These are phyloP conservation scores for Syngnathus typhle DNA, from an alignment of 2,113 vertebrate species.

Conservation along the genomic window DNA sequence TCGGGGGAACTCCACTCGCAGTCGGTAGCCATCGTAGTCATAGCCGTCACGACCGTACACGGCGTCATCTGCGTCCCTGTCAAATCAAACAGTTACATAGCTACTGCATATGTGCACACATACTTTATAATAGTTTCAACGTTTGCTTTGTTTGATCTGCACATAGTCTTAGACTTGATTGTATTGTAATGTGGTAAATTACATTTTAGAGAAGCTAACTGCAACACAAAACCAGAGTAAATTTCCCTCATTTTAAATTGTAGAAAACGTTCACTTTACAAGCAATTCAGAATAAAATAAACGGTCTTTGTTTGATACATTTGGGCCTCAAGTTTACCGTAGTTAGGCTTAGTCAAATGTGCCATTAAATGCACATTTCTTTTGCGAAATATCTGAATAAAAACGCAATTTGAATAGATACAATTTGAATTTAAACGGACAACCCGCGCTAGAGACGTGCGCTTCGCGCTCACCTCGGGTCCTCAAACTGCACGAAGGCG, in stretches of 20 bases:
- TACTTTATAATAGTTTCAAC: too few relatives aligned
- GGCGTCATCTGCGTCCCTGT: slow-evolving; percentile 81
- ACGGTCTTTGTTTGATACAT: neutral
- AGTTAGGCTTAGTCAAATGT: neutral
- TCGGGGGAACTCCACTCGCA: slow-evolving; percentile 83
- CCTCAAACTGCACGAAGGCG: slow-evolving; percentile 77
- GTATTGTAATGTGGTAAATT: too few relatives aligned
- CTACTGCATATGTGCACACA: neutral
- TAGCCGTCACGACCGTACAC: slow-evolving; percentile 78
- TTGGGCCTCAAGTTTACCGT: neutral
- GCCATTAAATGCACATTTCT: too few relatives aligned
- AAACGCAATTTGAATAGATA: neutral
- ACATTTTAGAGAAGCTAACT: too few relatives aligned
- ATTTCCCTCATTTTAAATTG: neutral
- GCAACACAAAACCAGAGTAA: neutral
- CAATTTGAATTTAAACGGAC: neutral
- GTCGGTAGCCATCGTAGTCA: slow-evolving; percentile 77
- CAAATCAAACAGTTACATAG: neutral
- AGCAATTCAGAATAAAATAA: neutral
- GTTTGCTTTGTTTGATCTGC: too few relatives aligned
- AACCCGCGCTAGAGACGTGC: neutral
- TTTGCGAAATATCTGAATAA: neutral
- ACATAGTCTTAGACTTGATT: too few relatives aligned
- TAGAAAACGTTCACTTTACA: neutral
- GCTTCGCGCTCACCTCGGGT: slow-evolving; percentile 68